A percentile compares a stretch with the other conserved stretches of the same genome.
Conservation (phyloP, 2,113 vertebrate genomes). For the Craseonycteris thonglongyai region DNA sequence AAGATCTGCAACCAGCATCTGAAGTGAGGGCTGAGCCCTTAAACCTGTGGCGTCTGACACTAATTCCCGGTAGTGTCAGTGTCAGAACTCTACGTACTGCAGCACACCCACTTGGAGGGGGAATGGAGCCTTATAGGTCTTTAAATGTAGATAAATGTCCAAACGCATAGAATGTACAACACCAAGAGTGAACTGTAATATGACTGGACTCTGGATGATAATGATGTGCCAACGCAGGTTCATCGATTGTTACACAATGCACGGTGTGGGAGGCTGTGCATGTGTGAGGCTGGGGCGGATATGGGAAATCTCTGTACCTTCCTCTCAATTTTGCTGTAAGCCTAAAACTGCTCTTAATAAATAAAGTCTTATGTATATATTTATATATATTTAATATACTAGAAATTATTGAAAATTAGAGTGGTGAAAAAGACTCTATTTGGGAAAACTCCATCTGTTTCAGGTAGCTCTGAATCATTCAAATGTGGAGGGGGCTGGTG, state of each 20-base stretch:
- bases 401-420: neutral
- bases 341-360: neutral
- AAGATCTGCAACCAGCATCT: neutral
- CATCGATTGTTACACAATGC: neutral
- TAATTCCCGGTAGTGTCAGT: neutral
- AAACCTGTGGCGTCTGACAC: neutral
- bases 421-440: neutral
- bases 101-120: neutral
- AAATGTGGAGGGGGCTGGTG: neutral
- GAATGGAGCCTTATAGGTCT: neutral
- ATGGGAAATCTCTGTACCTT: neutral
- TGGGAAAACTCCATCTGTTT: neutral
- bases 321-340: neutral
- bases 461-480: neutral
- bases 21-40: neutral
- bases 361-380: neutral
- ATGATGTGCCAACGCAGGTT: neutral
- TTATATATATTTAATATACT: neutral
- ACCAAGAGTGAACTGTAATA: neutral
- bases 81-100: rapidly evolving
- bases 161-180: neutral
- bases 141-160: neutral
- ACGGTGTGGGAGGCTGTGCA: neutral
- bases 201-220: neutral
- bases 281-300: no score